Conservation (phyloP, 2,888 invertebrate species). For the Miltochrista miniata region DNA sequence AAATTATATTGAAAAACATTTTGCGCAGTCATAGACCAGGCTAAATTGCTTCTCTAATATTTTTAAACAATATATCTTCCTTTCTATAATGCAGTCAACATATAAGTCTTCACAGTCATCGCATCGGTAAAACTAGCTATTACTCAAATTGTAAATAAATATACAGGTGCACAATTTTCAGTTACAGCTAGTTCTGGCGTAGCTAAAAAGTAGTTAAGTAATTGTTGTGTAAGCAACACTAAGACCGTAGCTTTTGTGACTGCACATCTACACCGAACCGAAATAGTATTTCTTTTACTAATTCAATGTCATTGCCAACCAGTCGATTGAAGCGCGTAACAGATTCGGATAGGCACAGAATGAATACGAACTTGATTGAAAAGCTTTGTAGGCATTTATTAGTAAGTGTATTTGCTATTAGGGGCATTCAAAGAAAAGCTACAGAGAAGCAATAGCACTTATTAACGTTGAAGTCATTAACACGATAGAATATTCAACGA, state of each 20-base stretch:
- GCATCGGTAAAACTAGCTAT: too few species aligned
- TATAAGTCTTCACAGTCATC: too few species aligned
- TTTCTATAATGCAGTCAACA: too few species aligned
- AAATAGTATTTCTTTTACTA: conserved; percentile 38
- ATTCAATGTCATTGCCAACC: conserved; percentile 40
- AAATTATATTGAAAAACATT: too few species aligned
- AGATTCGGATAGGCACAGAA: conserved; percentile 16
- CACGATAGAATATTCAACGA: background rate
- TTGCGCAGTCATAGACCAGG: too few species aligned
- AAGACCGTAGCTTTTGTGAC: conserved; percentile 22
- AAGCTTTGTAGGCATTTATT: conserved; percentile 3
- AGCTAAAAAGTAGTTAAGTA: conserved; percentile 13
- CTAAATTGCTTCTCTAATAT: too few species aligned
- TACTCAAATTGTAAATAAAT: too few species aligned
- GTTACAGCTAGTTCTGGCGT: too few species aligned
- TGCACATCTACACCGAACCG: conserved; percentile 30
- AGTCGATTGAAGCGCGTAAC: conserved; percentile 23
- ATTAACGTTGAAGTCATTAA: background rate
- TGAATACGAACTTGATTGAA: conserved; percentile 20
- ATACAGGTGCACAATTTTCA: too few species aligned
- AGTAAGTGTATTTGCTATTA: background rate
- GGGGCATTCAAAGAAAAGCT: background rate
- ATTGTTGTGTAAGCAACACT: conserved; percentile 18
- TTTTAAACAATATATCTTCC: too few species aligned
- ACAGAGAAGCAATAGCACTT: background rate